phyloP scores from a whole-genome alignment of 2,888 invertebrate species.

The Drosophila trichaetosa region DNA sequence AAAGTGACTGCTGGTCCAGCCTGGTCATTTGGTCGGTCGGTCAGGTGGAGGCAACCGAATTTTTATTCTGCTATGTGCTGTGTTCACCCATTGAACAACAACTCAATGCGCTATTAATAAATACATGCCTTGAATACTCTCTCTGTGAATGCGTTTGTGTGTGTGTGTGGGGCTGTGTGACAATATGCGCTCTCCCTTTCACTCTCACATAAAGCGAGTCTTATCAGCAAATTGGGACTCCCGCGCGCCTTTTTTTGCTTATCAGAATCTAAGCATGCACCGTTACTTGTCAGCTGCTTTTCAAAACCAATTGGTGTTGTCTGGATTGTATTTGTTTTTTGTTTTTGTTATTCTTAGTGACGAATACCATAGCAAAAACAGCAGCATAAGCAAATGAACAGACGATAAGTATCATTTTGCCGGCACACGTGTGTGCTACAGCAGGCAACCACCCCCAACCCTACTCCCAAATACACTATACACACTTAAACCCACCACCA shows the following conservation, averaged over 20 bases:
- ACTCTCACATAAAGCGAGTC: constrained; percentile 1
- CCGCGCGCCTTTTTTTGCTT: constrained; percentile 10
- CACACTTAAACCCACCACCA: not conserved
- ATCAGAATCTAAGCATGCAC: constrained; percentile 21
- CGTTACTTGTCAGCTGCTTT: constrained; percentile 28
- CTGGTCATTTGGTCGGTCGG: constrained; percentile 2
- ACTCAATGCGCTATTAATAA: constrained; percentile 45
- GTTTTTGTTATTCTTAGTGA: not conserved
- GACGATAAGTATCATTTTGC: constrained; percentile 1
- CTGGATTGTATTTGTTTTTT: not conserved
- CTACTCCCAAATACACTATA: not conserved
- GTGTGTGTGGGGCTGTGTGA: not conserved
- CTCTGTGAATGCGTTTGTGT: not conserved
- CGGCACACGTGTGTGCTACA: constrained; percentile 10
- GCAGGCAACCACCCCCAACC: not conserved
- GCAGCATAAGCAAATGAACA: constrained; percentile 7
- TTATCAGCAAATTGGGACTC: constrained; percentile 25
- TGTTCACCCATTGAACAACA: not conserved
- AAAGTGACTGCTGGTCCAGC: constrained; percentile 40
- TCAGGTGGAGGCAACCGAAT: not conserved
- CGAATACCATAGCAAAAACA: constrained; percentile 10
- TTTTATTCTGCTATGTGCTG: constrained; percentile 6
- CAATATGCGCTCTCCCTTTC: not conserved
- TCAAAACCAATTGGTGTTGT: not conserved
- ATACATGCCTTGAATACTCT: constrained; percentile 19